phyloP scores from a whole-genome alignment of 1,140 invertebrate species.

The Dendroctonus ponderosae region DNA sequence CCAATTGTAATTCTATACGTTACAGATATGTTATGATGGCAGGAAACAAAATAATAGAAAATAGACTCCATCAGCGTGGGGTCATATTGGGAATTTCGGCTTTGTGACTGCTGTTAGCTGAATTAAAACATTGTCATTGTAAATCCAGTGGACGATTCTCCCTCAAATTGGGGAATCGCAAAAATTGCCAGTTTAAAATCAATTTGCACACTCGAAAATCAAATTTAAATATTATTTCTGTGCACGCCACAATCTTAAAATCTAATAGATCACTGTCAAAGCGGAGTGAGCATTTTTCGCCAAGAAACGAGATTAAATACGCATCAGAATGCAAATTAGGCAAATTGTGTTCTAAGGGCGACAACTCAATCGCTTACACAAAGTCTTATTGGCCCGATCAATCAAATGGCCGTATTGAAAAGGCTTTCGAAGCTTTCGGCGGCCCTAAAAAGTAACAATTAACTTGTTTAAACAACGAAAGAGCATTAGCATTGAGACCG shows the following conservation, averaged over 20 bases:
- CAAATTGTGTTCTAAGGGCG: slow-evolving; percentile 29
- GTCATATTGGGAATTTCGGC: background rate
- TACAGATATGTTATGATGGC: slow-evolving; percentile 25
- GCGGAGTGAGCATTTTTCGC: slow-evolving; percentile 14
- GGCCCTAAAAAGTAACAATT: slow-evolving; percentile 39
- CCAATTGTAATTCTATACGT: slow-evolving; percentile 29
- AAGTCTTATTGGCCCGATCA: slow-evolving; percentile 33
- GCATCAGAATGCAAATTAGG: slow-evolving; percentile 37
- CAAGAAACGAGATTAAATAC: slow-evolving; percentile 36
- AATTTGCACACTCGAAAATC: slow-evolving; percentile 13
- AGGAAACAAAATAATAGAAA: slow-evolving; percentile 20
- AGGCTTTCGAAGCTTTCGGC: slow-evolving; percentile 15
- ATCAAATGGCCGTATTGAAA: slow-evolving; percentile 23
- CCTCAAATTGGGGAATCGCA: background rate
- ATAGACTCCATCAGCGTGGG: slow-evolving; percentile 7
- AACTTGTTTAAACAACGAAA: slow-evolving; percentile 44
- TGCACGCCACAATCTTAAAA: slow-evolving; percentile 31
- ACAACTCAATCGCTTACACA: slow-evolving; percentile 34
- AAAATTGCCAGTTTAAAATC: slow-evolving; percentile 1
- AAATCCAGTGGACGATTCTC: too few species aligned
- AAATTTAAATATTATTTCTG: slow-evolving; percentile 35
- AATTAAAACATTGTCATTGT: slow-evolving; percentile 1
- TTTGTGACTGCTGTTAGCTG: slow-evolving; percentile 5
- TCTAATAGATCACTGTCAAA: slow-evolving; percentile 36
- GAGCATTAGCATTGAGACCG: slow-evolving; percentile 38